Evolutionary conservation across 1,140 invertebrate species (phyloP), one percentile per base, ranked within the genome.

Genomic region (Drosophila sechellia): DNA sequence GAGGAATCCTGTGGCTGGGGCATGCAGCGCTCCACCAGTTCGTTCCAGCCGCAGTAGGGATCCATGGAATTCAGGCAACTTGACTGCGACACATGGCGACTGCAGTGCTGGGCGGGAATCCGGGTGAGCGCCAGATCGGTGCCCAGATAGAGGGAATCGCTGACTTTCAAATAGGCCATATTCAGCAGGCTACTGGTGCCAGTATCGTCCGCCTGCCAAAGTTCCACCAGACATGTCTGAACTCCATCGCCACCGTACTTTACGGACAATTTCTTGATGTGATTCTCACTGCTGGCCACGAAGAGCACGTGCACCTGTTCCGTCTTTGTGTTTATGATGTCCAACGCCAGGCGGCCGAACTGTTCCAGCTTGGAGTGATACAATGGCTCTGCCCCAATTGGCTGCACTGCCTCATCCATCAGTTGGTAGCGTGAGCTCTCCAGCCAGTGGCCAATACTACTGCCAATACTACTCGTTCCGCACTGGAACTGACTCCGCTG

Each of bases 1-100:
- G 95, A 93, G 68, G 96, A 94, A 22, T 94, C 93, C 1, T 95
- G 95, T 0, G 95, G 94, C 1, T 95, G 94, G 0, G 94, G 93
- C 0, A 95, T 94, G 83, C 98, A 98, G 10, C 93, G 91, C 53
- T 96, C 94, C 5, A 94, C 92, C 4, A 94, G 93, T 57, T 96
- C 95, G 92, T 98, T 95, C 98, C 98, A 99, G 0, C 97, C 98
- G 92, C 98, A 99, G 91, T 98, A 97, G 0, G 98, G 98, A 92
- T 99, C 98, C 93, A 96, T 96, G 0, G 97, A 95, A 79, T 96
- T 95, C 17, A 97, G 80, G 91, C 98, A 99, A 2, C 95, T 94
- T 3, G 94, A 92, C 39, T 94, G 94, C 1, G 93, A 95, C 15
- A 93, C 93, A 92, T 97, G 96, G 3, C 96, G 94, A 22, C 93